Conservation (phyloP, 2,888 invertebrate genomes). For the Mycogona germanica region DNA sequence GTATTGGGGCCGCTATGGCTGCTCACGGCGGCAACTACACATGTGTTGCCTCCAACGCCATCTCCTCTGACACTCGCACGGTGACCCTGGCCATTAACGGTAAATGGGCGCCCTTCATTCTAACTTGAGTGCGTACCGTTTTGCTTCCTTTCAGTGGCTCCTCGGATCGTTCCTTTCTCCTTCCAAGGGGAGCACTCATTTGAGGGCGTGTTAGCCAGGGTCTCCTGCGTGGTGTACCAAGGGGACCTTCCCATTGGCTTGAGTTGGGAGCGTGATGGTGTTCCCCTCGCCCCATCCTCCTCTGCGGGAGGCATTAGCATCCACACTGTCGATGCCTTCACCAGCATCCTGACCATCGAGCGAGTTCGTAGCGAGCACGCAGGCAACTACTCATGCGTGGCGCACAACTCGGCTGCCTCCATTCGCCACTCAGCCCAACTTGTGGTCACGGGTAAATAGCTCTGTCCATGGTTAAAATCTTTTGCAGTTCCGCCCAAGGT, state of each 20-base stretch:
- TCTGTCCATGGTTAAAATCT: too few relatives aligned
- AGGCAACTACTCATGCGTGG: slow-evolving; percentile 34
- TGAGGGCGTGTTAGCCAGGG: slow-evolving; percentile 33
- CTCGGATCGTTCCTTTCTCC: slow-evolving; percentile 34
- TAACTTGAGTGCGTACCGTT: background rate
- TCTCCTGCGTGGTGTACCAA: slow-evolving; percentile 35
- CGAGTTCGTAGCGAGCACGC: slow-evolving; percentile 30
- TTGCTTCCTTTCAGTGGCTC: slow-evolving; percentile 30
- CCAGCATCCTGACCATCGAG: slow-evolving; percentile 31
- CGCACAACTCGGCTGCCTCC: slow-evolving; percentile 31
- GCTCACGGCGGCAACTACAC: slow-evolving; percentile 64
- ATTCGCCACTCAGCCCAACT: slow-evolving; percentile 30
- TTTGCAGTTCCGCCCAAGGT: slow-evolving; percentile 21
- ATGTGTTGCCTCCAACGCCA: slow-evolving; percentile 63
- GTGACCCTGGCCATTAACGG: slow-evolving; percentile 69
- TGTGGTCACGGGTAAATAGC: slow-evolving; percentile 31
- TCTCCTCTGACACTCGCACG: slow-evolving; percentile 63
- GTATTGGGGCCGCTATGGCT: slow-evolving; percentile 57
- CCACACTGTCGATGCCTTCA: slow-evolving; percentile 31
- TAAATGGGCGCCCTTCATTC: slow-evolving; percentile 39
- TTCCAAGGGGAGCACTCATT: slow-evolving; percentile 34
- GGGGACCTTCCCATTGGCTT: slow-evolving; percentile 36
- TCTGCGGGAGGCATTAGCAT: slow-evolving; percentile 23
- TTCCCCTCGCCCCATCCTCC: slow-evolving; percentile 31
- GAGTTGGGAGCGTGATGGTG: slow-evolving; percentile 35